Percentiles rank a stretch among this genome's conserved stretches.
Conservation (phyloP, 2,113 vertebrate genomes). For the Recurvirostra avosetta region DNA sequence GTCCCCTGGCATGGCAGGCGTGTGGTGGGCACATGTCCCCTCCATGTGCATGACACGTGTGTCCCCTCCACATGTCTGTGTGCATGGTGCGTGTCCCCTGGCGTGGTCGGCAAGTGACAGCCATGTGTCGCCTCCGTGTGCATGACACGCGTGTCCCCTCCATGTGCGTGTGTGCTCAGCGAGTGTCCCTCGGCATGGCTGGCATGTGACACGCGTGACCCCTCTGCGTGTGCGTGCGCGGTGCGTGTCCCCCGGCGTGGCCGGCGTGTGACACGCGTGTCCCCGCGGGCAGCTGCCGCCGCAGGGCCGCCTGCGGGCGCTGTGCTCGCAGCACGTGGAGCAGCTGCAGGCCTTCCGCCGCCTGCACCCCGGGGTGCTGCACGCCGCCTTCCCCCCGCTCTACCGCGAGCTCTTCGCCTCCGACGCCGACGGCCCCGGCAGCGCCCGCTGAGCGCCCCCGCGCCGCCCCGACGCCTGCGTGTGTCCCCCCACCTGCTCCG, state of each 20-base stretch:
- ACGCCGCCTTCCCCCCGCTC: conserved; percentile 87
- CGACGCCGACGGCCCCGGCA: conserved; percentile 71
- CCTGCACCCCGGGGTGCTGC: conserved; percentile 79
- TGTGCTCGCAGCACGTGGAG: conserved; percentile 89
- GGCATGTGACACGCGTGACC: not conserved
- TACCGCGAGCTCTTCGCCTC: conserved; percentile 91
- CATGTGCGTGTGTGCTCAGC: no score
- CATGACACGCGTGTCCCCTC: not conserved
- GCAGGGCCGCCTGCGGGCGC: conserved; percentile 78
- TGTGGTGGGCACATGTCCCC: no score
- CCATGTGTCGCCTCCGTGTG: not conserved
- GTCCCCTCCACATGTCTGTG: not conserved
- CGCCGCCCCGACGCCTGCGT: not conserved
- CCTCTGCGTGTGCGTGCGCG: not conserved
- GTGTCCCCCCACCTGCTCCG: not conserved
- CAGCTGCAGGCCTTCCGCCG: conserved; percentile 86
- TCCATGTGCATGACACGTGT: not conserved
- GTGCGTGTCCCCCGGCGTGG: no score
- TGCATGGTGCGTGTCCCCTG: no score
- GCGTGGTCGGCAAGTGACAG: no score
- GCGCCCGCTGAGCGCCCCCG: not conserved
- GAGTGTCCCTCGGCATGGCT: no score
- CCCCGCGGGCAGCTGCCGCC: conserved; percentile 78
- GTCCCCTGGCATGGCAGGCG: no score
- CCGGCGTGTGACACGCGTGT: no score